These are phyloP conservation scores for Pipa parva DNA, from an alignment of 2,113 vertebrate genomes.

Conservation along the genomic window DNA sequence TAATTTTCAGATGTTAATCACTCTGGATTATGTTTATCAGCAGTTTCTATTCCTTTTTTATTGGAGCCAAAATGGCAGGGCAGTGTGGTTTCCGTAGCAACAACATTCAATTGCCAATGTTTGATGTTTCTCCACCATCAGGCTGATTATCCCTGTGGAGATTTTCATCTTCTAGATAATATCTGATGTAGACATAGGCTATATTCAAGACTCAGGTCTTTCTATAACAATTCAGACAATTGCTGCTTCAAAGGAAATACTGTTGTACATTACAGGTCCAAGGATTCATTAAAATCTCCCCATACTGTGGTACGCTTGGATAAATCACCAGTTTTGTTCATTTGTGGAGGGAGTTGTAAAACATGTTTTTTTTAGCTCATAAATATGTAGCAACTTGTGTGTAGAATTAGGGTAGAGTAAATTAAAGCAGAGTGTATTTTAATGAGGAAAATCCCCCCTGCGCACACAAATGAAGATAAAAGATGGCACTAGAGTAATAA, in stretches of 20 bases:
- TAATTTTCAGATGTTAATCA: not conserved
- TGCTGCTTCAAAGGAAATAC: constrained; percentile 22
- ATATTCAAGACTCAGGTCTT: constrained; percentile 7
- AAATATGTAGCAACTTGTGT: constrained; percentile 34
- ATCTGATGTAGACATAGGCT: constrained; percentile 15
- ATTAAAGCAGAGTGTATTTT: constrained; percentile 23
- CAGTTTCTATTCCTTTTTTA: constrained; percentile 21
- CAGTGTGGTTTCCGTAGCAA: constrained; percentile 32
- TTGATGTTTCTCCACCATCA: constrained; percentile 33
- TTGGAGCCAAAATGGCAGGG: constrained; percentile 36
- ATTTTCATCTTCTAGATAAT: constrained; percentile 41
- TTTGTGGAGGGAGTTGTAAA: constrained; percentile 22
- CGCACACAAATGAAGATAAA: not conserved
- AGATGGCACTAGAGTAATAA: constrained; percentile 6
- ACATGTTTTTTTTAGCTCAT: constrained; percentile 25
- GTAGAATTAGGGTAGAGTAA: constrained; percentile 20
- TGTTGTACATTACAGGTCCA: not conserved
- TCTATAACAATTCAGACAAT: constrained; percentile 20
- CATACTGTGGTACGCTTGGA: constrained; percentile 25
- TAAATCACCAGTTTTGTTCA: not conserved
- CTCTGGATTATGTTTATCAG: constrained; percentile 26
- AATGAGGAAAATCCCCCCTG: constrained; percentile 21
- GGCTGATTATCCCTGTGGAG: constrained; percentile 36
- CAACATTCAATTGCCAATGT: constrained; percentile 26
- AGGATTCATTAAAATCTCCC: constrained; percentile 30